A percentile compares a stretch with the other conserved stretches of the same genome.
These are phyloP conservation scores for Sminthopsis crassicaudata DNA, from an alignment of 2,113 vertebrate species.

Conservation along the genomic window DNA sequence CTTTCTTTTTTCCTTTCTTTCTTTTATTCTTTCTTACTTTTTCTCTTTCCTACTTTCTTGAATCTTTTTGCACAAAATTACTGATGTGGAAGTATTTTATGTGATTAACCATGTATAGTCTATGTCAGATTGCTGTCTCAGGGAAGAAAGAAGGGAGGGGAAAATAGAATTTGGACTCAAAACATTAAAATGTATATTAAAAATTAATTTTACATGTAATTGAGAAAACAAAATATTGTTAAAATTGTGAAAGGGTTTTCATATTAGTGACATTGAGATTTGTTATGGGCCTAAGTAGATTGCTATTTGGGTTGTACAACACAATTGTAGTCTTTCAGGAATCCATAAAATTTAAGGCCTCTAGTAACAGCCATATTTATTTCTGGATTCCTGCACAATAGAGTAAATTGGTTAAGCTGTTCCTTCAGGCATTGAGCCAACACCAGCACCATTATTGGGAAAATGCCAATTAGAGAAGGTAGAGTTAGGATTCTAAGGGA, in stretches of 20 bases:
- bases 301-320: not conserved
- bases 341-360: not conserved
- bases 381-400: not conserved
- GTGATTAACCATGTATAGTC: not conserved
- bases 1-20: not conserved
- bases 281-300: not conserved
- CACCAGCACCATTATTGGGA: not conserved
- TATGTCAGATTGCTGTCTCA: not conserved
- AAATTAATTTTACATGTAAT: not conserved
- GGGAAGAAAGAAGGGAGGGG: not conserved
- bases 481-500: not conserved
- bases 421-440: not conserved
- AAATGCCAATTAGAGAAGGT: not conserved
- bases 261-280: not conserved
- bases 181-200: not conserved
- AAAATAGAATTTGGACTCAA: not conserved
- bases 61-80: not conserved
- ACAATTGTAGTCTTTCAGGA: not conserved
- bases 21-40: not conserved
- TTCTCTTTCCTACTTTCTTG: not conserved
- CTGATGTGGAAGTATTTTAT: not conserved
- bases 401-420: not conserved
- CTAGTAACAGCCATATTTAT: not conserved
- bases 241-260: not conserved
- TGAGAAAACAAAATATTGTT: not conserved